Conservation (phyloP, 2,113 vertebrate species). For the Terrapene triunguis region DNA sequence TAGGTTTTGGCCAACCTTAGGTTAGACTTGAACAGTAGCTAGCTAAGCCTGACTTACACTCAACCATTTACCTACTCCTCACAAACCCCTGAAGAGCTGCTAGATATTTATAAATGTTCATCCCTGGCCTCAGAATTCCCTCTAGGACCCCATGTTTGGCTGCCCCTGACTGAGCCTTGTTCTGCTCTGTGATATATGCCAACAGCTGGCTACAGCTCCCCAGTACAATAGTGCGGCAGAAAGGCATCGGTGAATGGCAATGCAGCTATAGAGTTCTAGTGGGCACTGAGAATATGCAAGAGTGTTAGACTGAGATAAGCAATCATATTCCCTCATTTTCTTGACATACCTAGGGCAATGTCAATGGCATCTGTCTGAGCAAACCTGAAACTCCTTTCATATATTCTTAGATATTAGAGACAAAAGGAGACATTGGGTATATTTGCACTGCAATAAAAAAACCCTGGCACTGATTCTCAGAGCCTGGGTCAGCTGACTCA, state of each 20-base stretch:
- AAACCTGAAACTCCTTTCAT: rapidly evolving
- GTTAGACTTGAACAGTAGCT: too few relatives aligned
- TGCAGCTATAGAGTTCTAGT: rapidly evolving
- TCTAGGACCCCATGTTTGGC: neutral
- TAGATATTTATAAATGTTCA: neutral
- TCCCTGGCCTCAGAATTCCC: neutral
- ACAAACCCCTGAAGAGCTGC: neutral
- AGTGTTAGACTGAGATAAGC: neutral
- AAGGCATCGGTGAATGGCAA: neutral
- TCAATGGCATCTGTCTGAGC: neutral
- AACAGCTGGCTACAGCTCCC: neutral
- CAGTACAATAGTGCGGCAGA: neutral
- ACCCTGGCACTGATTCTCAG: too few relatives aligned
- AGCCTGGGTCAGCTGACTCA: too few relatives aligned
- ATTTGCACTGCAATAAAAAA: too few relatives aligned
- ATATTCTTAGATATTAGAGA: neutral
- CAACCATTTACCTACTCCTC: neutral
- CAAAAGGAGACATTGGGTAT: too few relatives aligned
- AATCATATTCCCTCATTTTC: neutral
- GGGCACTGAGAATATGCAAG: neutral
- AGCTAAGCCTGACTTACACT: neutral
- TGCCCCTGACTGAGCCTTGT: neutral
- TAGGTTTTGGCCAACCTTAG: too few relatives aligned
- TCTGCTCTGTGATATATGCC: neutral
- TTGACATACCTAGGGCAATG: neutral